These are phyloP conservation scores for Polypterus bichir DNA, from an alignment of 2,113 vertebrate genomes.

Conservation along the genomic window DNA sequence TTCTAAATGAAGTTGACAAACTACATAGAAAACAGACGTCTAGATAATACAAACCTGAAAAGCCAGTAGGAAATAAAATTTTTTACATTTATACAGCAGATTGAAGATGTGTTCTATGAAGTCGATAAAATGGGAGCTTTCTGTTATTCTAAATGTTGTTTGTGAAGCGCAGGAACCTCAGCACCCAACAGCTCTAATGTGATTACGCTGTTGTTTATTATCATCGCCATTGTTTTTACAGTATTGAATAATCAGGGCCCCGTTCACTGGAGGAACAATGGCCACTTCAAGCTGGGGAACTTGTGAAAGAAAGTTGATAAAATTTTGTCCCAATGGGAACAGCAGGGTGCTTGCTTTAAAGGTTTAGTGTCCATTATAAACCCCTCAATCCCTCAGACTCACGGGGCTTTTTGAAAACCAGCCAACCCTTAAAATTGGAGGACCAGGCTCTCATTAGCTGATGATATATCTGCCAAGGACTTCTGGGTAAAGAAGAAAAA, in stretches of 20 bases:
- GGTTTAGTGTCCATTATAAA: constrained; percentile 22
- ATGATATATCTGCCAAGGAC: constrained; percentile 6
- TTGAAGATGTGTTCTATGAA: neutral
- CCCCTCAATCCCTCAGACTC: constrained; percentile 17
- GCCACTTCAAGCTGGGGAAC: constrained; percentile 22
- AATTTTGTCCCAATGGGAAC: constrained; percentile 32
- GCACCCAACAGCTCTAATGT: constrained; percentile 24
- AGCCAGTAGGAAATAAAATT: no score
- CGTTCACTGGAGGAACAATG: constrained; percentile 24
- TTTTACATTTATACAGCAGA: neutral
- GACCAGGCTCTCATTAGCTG: constrained; percentile 19
- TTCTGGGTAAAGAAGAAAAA: constrained; percentile 1
- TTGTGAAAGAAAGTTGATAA: constrained; percentile 31
- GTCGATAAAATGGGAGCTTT: neutral
- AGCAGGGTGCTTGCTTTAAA: constrained; percentile 27
- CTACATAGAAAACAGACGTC: no score
- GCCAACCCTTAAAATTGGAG: constrained; percentile 19
- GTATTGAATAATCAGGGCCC: constrained; percentile 22
- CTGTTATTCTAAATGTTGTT: constrained; percentile 1
- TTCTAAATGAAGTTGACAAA: no score
- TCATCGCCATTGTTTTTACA: constrained; percentile 25
- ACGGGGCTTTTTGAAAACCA: constrained; percentile 19
- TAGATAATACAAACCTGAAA: no score
- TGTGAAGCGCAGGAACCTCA: neutral
- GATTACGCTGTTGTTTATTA: constrained; percentile 24